phyloP scores from a whole-genome alignment of 2,797 vertebrate genomes.

The Gorsachius magnificus region DNA sequence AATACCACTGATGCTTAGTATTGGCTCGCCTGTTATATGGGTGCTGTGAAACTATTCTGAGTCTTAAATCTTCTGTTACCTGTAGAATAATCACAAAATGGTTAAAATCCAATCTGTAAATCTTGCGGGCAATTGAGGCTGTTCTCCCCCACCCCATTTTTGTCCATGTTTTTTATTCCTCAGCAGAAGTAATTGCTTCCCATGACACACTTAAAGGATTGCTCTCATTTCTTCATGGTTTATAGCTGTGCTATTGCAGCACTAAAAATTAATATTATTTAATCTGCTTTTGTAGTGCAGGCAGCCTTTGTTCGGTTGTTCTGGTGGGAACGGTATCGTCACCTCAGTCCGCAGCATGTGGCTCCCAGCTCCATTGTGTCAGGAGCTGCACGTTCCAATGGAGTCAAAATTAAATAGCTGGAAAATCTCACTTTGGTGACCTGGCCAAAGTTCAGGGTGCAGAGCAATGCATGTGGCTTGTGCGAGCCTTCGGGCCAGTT shows the following conservation, averaged over 20 bases:
- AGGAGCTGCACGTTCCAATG: neutral
- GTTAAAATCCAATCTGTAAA: neutral
- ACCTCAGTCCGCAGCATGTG: neutral
- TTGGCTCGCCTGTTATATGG: neutral
- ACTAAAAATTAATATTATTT: neutral
- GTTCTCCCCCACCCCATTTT: neutral
- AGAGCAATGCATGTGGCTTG: fast-evolving
- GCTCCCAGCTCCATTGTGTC: neutral
- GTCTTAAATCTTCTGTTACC: neutral
- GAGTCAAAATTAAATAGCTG: neutral
- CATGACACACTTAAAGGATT: neutral
- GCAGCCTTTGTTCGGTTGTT: neutral
- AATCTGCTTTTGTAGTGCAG: neutral
- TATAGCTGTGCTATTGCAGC: neutral
- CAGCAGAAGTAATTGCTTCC: neutral
- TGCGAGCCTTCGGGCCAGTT: too few relatives aligned
- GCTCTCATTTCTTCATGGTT: neutral
- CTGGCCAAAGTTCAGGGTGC: neutral
- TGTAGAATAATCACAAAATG: neutral
- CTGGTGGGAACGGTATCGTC: neutral
- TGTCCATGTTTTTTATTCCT: neutral
- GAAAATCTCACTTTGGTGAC: neutral
- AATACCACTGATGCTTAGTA: neutral
- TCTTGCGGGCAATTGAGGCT: neutral
- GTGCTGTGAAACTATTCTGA: neutral